Evolutionary conservation across 2,113 vertebrate genomes (phyloP), one percentile per base, ranked within the genome.

Genomic region (Corydoras maculifer): DNA sequence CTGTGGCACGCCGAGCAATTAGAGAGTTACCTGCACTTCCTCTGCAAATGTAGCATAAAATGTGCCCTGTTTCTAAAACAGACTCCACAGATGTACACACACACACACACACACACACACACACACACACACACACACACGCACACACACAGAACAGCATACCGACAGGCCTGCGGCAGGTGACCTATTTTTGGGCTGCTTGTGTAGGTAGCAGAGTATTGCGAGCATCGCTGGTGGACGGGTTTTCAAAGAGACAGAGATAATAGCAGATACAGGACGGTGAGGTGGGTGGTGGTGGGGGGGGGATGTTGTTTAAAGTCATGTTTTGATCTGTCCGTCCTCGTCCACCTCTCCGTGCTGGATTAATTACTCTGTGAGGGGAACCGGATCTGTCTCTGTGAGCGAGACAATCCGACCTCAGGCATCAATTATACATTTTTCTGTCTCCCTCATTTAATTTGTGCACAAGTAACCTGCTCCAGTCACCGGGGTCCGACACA

Each of bases 371-470:
- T 82, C 84, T 49, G 71, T 72, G 78, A 82, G 82, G 18, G 79
- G 75, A 84, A 89, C 86, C 77, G 10, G 86, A 91, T 84, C 80
- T 69, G 59, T 15, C 77, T 83, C 83, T 84, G 83, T 86, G 84
- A 86, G 83, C 64, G 76, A 87, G 84, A 86, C 84, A 82, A 83
- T 83, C 85, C 84, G 83, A 80, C 86, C 84, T 88, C 84, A 78
- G 68, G 77, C 75, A 91, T 90, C 85, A 90, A 90, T 91, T 86
- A 90, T 90, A 85, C 83, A 89, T 88, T 88, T 87, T 88, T 88
- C 82, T 86, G 87, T 89, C 85, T 88, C 82, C 85, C 84, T 43
- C 82, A 86, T 88, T 91, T 88, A 88, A 89, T 88, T 89, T 88
- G 86, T 81, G 74, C 80, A 67, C 70, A 58, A 79, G 82, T 79